Percentiles rank a stretch among this genome's conserved stretches.
Evolutionary conservation across 2,113 vertebrate genomes (phyloP).

Genomic region (Grus americana): DNA sequence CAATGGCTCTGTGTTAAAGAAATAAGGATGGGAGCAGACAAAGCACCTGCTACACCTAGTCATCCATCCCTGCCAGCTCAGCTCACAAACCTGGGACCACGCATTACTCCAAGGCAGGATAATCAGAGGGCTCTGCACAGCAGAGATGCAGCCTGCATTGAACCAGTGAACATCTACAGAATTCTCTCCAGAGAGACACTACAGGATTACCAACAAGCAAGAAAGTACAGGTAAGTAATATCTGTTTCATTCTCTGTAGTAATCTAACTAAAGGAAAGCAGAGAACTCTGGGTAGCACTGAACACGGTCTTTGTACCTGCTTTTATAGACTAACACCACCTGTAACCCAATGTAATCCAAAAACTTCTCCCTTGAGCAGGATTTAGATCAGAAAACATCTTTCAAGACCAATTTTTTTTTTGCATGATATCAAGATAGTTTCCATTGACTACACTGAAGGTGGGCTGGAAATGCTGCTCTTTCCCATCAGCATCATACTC

Average conservation of each 20-base stretch:
- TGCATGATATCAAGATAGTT: not conserved
- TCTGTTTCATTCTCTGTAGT: not conserved
- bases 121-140: not conserved
- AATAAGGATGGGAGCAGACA: not conserved
- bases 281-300: not conserved
- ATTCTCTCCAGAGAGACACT: not conserved
- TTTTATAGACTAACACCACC: not conserved
- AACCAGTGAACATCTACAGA: fast-evolving
- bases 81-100: not conserved
- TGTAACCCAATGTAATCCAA: not conserved
- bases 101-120: not conserved
- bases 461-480: not conserved
- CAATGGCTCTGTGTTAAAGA: not conserved
- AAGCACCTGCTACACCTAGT: not conserved
- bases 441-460: not conserved
- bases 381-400: not conserved
- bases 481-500: not conserved
- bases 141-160: not conserved
- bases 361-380: not conserved
- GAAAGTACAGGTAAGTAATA: not conserved
- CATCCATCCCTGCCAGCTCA: not conserved
- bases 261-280: not conserved
- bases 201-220: not conserved
- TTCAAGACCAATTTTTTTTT: not conserved
- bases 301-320: not conserved